Conservation (phyloP, 2,797 vertebrate genomes). For the Pachyuromys duprasi region DNA sequence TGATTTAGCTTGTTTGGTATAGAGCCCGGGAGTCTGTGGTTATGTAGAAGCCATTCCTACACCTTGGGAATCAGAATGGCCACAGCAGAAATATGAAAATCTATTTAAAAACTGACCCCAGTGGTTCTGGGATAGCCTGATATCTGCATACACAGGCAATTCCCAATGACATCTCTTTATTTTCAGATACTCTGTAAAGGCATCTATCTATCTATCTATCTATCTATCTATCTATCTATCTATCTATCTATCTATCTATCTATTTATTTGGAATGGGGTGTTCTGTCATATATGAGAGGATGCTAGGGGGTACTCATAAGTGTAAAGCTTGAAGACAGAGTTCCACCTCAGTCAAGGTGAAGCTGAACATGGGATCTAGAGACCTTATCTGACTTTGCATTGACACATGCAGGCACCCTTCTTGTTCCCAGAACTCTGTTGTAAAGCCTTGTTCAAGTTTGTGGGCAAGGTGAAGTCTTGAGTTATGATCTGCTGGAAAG, state of each 20-base stretch:
- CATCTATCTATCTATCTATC: not conserved
- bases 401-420: slow-evolving; percentile 52
- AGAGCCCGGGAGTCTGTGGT: not conserved
- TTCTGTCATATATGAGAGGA: not conserved
- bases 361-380: not conserved
- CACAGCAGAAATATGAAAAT: not conserved
- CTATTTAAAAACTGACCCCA: not conserved
- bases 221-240: not conserved
- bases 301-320: fast-evolving
- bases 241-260: not conserved
- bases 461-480: slow-evolving; percentile 67
- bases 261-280: not conserved
- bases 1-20: not conserved
- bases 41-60: not conserved
- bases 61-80: slow-evolving; percentile 11
- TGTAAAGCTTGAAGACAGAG: not conserved
- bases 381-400: slow-evolving; percentile 33
- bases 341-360: not conserved
- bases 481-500: not conserved
- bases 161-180: not conserved
- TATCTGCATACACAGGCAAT: not conserved
- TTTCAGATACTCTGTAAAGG: not conserved
- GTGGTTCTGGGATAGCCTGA: not conserved
- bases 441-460: slow-evolving; percentile 71
- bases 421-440: slow-evolving; percentile 72